A percentile compares a stretch with the other conserved stretches of the same genome.
Conservation (phyloP, 2,113 vertebrate species). For the Pseudorhombus dupliciocellatus region DNA sequence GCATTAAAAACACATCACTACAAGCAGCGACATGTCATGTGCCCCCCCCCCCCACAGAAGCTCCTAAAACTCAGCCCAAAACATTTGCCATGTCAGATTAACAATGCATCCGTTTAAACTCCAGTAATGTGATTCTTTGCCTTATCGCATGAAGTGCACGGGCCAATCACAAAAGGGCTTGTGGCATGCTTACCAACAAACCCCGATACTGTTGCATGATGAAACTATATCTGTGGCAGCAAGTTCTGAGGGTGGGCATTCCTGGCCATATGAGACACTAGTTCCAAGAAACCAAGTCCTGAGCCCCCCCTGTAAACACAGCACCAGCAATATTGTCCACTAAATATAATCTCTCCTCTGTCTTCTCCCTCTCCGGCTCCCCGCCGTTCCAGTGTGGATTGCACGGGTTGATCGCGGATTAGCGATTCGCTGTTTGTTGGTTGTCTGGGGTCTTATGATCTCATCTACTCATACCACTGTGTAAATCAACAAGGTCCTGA, state of each 20-base stretch:
- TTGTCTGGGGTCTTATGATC: conserved; percentile 20
- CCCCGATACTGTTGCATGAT: conserved; percentile 81
- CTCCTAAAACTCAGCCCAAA: neutral
- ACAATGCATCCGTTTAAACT: conserved; percentile 17
- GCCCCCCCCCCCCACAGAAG: neutral
- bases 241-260: conserved; percentile 91
- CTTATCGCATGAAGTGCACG: neutral
- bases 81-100: neutral
- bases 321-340: conserved; percentile 89
- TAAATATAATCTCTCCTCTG: conserved; percentile 86
- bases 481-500: neutral
- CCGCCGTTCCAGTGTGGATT: conserved; percentile 23
- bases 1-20: neutral
- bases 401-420: neutral
- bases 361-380: conserved; percentile 23
- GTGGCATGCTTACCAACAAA: conserved; percentile 79
- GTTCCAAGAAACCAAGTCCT: conserved; percentile 87
- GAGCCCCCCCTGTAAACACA: conserved; percentile 85
- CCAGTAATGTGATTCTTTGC: neutral
- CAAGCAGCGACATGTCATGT: neutral
- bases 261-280: conserved; percentile 86
- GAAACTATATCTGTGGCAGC: conserved; percentile 88
- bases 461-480: neutral
- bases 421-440: too few relatives aligned
- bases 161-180: conserved; percentile 73